phyloP scores from a whole-genome alignment of 2,888 invertebrate genomes.

The Harpalus rubripes region DNA sequence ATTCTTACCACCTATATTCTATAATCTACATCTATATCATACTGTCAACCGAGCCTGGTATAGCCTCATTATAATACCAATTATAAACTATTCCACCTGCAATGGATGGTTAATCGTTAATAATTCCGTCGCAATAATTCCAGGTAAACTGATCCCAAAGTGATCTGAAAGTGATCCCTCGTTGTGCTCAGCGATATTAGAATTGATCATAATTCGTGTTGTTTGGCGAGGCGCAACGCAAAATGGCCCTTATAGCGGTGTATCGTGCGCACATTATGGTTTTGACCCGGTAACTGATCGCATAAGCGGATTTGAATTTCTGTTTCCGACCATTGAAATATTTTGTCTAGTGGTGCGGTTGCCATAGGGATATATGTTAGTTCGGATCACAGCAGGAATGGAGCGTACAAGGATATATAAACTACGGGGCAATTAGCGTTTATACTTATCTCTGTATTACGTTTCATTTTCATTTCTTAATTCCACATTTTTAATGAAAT shows the following conservation, averaged over 20 bases:
- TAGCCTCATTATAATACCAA: conserved; percentile 10
- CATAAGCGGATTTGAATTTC: conserved; percentile 70
- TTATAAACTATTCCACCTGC: conserved; percentile 14
- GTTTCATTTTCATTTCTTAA: no score
- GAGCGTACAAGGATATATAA: conserved; percentile 46
- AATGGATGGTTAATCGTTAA: conserved; percentile 28
- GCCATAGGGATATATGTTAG: conserved; percentile 72
- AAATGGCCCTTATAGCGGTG: conserved; percentile 56
- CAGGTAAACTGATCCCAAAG: conserved; percentile 54
- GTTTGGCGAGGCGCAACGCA: conserved; percentile 42
- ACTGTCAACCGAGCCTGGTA: no score
- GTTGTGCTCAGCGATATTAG: conserved; percentile 57
- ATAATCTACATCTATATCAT: no score
- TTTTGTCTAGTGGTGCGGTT: conserved; percentile 69
- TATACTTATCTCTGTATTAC: background rate
- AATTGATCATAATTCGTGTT: conserved; percentile 62
- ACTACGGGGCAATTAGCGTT: conserved; percentile 13
- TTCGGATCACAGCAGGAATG: background rate
- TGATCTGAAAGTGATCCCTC: conserved; percentile 52
- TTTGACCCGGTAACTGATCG: conserved; percentile 66
- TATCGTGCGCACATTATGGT: conserved; percentile 56
- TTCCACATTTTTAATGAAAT: no score
- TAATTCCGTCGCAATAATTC: conserved; percentile 43
- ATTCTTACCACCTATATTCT: no score
- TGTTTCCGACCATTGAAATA: conserved; percentile 68